Conservation (phyloP, 2,888 invertebrate genomes). For the Lithophane ornitopus region DNA sequence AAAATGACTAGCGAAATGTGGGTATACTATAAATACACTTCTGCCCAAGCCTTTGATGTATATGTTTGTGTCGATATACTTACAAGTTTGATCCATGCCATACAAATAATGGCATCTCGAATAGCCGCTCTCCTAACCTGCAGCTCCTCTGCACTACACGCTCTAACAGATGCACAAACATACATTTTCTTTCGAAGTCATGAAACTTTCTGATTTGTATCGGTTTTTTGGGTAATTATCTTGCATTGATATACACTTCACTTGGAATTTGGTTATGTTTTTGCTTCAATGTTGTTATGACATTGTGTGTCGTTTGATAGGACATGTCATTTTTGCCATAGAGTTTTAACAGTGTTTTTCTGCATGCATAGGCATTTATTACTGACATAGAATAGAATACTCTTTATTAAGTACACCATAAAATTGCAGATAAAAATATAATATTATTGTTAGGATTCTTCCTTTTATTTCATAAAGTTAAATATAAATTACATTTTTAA, state of each 20-base stretch:
- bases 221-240: background rate
- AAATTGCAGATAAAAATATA: too few relatives aligned
- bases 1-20: background rate
- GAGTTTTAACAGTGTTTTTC: background rate
- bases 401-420: too few relatives aligned
- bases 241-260: slow-evolving; percentile 14
- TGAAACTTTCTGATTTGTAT: background rate
- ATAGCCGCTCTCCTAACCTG: slow-evolving; percentile 68
- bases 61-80: slow-evolving; percentile 57
- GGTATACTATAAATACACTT: background rate
- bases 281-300: slow-evolving; percentile 40
- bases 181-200: slow-evolving; percentile 53
- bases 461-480: too few relatives aligned
- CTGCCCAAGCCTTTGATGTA: background rate
- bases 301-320: background rate
- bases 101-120: slow-evolving; percentile 75
- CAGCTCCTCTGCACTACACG: slow-evolving; percentile 64
- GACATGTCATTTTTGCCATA: slow-evolving; percentile 14
- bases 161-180: slow-evolving; percentile 60
- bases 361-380: background rate
- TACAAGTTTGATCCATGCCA: slow-evolving; percentile 80
- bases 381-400: background rate
- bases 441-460: too few relatives aligned
- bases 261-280: slow-evolving; percentile 42
- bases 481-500: too few relatives aligned